Conservation (phyloP, 2,888 invertebrate species). For the Macrophya annulata region DNA sequence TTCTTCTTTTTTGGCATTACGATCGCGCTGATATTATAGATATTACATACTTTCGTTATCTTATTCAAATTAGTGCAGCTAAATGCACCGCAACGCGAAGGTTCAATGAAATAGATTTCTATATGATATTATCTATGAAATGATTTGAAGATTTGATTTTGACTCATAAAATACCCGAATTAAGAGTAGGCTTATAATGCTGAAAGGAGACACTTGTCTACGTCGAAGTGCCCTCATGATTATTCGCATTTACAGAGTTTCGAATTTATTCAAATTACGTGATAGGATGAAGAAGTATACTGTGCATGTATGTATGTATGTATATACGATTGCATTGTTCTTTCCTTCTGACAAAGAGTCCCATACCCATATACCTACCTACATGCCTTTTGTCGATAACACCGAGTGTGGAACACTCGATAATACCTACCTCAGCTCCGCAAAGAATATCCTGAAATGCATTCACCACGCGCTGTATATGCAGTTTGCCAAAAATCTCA, state of each 20-base stretch:
- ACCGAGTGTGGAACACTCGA: constrained; percentile 7
- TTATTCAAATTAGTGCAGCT: background rate
- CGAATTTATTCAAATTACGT: constrained; percentile 4
- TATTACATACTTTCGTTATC: background rate
- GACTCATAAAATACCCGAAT: background rate
- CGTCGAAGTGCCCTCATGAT: background rate
- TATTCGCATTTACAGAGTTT: background rate
- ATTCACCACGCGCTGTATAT: background rate
- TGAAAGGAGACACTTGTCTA: constrained; percentile 1
- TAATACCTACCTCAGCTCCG: background rate
- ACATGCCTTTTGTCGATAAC: constrained; percentile 9
- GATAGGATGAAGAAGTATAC: constrained; percentile 24
- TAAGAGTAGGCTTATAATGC: background rate
- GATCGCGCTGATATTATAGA: background rate
- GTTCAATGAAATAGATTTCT: background rate
- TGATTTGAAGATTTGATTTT: constrained; percentile 9
- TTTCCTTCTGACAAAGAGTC: background rate
- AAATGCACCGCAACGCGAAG: background rate
- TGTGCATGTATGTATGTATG: background rate
- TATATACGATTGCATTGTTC: constrained; percentile 36
- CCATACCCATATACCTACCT: background rate
- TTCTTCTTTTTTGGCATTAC: constrained; percentile 10
- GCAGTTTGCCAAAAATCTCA: background rate
- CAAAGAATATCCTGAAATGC: background rate
- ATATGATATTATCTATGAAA: background rate